Evolutionary conservation across 2,888 invertebrate genomes (phyloP).

Genomic region (Nymphalis c-album): DNA sequence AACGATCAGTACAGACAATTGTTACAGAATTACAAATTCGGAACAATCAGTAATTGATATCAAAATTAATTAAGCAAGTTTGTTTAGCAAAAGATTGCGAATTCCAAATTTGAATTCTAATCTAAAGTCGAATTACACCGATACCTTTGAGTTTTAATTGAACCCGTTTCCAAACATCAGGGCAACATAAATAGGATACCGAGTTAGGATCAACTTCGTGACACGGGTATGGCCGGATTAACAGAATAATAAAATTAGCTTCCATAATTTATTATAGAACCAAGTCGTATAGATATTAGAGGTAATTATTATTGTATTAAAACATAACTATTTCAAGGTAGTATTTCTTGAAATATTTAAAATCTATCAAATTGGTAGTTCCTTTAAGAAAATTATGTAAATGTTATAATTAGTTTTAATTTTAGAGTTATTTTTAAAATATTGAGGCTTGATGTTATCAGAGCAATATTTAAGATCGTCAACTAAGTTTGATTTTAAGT

Average conservation of each 20-base stretch:
- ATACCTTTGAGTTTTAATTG: constrained; percentile 29
- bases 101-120: background rate
- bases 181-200: constrained; percentile 25
- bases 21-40: too few species aligned
- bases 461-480: too few species aligned
- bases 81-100: background rate
- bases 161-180: constrained; percentile 22
- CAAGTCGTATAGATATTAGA: background rate
- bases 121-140: constrained; percentile 3
- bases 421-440: too few species aligned
- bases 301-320: background rate
- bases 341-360: too few species aligned
- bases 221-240: constrained; percentile 29
- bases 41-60: too few species aligned
- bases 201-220: constrained; percentile 31
- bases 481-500: too few species aligned
- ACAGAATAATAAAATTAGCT: constrained; percentile 26
- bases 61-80: too few species aligned
- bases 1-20: too few species aligned
- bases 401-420: too few species aligned
- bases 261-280: constrained; percentile 1
- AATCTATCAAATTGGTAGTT: too few species aligned
- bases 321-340: background rate
- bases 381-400: too few species aligned
- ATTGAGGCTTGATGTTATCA: too few species aligned